Evolutionary conservation across 2,797 vertebrate genomes (phyloP).

Genomic region (Rhincodon typus): DNA sequence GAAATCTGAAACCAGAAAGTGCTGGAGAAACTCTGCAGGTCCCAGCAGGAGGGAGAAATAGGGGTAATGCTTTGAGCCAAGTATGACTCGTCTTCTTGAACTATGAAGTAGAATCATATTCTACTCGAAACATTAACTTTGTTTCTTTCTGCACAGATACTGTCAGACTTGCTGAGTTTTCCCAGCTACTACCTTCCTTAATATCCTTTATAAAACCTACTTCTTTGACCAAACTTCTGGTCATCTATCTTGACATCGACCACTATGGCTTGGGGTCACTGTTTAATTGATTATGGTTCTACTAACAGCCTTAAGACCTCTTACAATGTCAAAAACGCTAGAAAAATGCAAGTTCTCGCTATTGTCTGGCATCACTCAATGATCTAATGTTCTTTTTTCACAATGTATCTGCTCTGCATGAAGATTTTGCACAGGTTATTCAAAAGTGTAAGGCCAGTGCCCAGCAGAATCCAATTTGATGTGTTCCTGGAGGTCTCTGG

Average conservation of each 20-base stretch:
- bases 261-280: background rate
- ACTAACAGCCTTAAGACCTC: background rate
- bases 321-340: no score
- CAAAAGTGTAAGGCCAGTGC: background rate
- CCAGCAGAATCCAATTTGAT: background rate
- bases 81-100: no score
- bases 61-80: no score
- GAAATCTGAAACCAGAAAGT: no score
- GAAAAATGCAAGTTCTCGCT: background rate
- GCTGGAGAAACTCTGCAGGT: no score
- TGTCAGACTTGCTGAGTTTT: no score
- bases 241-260: background rate
- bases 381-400: background rate
- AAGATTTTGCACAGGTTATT: background rate
- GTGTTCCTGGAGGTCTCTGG: background rate
- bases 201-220: background rate
- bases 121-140: no score
- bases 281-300: no score
- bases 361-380: background rate
- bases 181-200: no score
- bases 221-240: background rate
- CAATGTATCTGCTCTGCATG: background rate
- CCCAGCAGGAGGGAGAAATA: no score
- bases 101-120: no score
- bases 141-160: no score